These are phyloP conservation scores for Bathynomus jamesi DNA, from an alignment of 1,140 invertebrate species.

Conservation along the genomic window DNA sequence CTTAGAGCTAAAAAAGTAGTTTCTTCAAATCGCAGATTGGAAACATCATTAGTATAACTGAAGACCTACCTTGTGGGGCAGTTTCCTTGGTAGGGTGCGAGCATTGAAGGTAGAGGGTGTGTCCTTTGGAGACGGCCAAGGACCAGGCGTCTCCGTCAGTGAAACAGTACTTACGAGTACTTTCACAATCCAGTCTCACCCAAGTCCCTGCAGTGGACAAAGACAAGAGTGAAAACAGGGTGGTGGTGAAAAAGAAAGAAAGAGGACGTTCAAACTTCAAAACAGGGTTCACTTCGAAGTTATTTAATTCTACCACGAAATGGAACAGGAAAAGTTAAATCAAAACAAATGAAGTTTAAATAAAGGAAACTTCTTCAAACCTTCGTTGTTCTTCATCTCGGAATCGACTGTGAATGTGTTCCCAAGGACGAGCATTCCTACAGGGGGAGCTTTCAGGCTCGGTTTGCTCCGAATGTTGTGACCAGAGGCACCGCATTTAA, in stretches of 20 bases:
- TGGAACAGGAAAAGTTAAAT: too few relatives aligned
- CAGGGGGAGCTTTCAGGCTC: conserved; percentile 61
- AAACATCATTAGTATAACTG: too few relatives aligned
- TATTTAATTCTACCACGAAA: too few relatives aligned
- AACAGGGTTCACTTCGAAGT: too few relatives aligned
- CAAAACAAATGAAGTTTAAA: too few relatives aligned
- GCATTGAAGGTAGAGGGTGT: conserved; percentile 60
- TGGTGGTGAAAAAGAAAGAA: too few relatives aligned
- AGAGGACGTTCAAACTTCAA: too few relatives aligned
- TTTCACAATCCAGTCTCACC: conserved; percentile 58
- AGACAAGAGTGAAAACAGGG: too few relatives aligned
- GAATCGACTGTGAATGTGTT: conserved; percentile 59
- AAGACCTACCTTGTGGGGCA: background rate
- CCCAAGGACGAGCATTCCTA: conserved; percentile 67
- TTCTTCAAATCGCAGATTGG: too few relatives aligned
- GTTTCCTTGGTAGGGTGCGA: conserved; percentile 13
- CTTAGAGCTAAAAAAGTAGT: too few relatives aligned
- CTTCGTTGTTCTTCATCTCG: conserved; percentile 43
- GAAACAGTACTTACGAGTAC: conserved; percentile 60
- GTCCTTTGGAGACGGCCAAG: conserved; percentile 57
- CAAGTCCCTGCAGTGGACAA: conserved; percentile 50
- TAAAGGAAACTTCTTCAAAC: too few relatives aligned
- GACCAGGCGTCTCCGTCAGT: conserved; percentile 67
- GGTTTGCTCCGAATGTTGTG: conserved; percentile 68
- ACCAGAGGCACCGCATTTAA: conserved; percentile 71